Base-by-base conservation (phyloP, 1,140 invertebrate species). In the Reticulitermes speratus region DNA sequence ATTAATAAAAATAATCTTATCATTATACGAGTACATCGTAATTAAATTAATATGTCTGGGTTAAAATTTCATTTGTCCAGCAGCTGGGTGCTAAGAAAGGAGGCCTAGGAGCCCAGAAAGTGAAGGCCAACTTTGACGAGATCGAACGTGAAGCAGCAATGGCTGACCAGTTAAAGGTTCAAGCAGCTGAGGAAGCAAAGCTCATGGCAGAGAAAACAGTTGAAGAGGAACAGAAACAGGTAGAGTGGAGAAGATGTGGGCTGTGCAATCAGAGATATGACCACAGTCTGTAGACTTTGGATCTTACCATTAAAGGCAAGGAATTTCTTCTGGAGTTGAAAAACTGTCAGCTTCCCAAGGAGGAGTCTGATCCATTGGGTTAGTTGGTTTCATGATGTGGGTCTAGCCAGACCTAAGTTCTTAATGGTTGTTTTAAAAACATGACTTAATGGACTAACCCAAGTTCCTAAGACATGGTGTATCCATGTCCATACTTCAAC, bases 31-130 rank as follows among this genome's bases (percentile, higher is more conserved):
- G n/a, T n/a, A 38, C 38, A 38, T 38, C 2, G 38, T 38, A 2
- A 38, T 38, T 38, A 38, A 38, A 38, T 38, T 38, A 38, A 38
- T 19, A 38, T 82, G 23, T n/a, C 8, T 69, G 32, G 32, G 55
- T 85, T 65, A 30, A 21, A 84, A 84, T 44, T 38, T 21, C 52
- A 19, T 16, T 55, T 55, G 16, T 16, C 52, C 19, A 16, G 89
- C 88, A 96, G 96, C 89, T 98, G 86, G 97, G 97, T 23, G 94
- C 93, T 0, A 98, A 98, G 89, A 98, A 97, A 91, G 94, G 94
- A 81, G 96, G 97, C 3, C 91, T 99, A n/a, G 98, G 98, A 86
- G 99, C 98, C n/a, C 98, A 98, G 86, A 97, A 97, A 91, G 97
- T 99, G 12, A 97, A 95, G 89, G 94, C 96, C 23, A 98, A 99